phyloP scores from a whole-genome alignment of 53 echinoderm and acorn worm species.

The Holothuria leucospilota region DNA sequence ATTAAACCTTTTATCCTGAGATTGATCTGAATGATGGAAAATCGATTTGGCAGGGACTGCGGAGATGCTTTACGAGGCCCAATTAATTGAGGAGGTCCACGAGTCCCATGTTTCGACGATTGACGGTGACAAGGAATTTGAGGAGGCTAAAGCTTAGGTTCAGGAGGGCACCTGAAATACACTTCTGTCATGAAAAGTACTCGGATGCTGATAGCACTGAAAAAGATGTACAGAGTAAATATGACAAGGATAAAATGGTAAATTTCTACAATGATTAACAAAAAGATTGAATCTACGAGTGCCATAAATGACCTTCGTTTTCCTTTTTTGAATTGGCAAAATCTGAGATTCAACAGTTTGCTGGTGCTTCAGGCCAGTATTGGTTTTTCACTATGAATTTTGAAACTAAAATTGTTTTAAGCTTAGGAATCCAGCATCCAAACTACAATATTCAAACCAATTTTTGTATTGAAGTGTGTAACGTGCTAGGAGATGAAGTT shows the following conservation, averaged over 20 bases:
- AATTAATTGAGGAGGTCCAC: constrained; percentile 14
- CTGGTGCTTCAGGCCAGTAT: constrained; percentile 42
- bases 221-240: neutral
- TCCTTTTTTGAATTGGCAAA: constrained; percentile 17
- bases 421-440: constrained; percentile 6
- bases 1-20: no score
- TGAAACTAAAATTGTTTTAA: constrained; percentile 23
- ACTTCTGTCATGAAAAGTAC: neutral
- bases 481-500: constrained; percentile 40
- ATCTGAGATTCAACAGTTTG: constrained; percentile 28
- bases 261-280: neutral
- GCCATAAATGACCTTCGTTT: constrained; percentile 13
- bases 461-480: constrained; percentile 55
- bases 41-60: neutral
- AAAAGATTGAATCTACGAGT: neutral
- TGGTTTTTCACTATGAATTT: constrained; percentile 29
- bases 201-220: neutral
- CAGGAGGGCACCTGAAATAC: constrained; percentile 16
- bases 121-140: constrained; percentile 23
- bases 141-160: constrained; percentile 8
- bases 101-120: constrained; percentile 3
- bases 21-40: constrained; percentile 28
- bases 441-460: constrained; percentile 16
- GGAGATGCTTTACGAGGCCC: neutral
- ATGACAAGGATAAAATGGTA: neutral